Conservation (phyloP, 64 coral and sea anemone species). For the Astreopora myriophthalma region DNA sequence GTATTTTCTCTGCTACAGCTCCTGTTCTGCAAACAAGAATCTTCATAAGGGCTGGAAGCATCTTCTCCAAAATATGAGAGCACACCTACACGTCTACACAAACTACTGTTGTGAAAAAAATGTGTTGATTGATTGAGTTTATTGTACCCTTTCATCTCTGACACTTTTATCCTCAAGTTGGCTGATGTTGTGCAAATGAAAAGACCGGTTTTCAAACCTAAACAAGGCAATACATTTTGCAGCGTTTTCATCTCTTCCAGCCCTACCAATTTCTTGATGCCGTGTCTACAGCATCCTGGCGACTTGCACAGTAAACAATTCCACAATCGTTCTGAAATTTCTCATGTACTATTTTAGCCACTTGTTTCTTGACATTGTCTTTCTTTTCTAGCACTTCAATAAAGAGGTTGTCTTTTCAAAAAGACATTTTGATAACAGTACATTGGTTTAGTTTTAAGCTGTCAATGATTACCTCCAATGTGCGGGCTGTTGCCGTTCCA, state of each 20-base stretch:
- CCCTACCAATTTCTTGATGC: not conserved
- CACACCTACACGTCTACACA: not conserved
- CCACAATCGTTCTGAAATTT: slow-evolving; percentile 8
- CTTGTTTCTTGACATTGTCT: not conserved
- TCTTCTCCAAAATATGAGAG: slow-evolving; percentile 22
- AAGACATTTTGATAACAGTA: too few species aligned
- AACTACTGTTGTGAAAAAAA: not conserved
- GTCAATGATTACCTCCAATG: not conserved
- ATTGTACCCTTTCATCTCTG: slow-evolving; percentile 12
- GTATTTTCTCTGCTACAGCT: not conserved
- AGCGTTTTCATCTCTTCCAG: not conserved
- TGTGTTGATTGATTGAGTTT: slow-evolving; percentile 3
- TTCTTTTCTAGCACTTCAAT: not conserved
- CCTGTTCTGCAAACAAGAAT: not conserved
- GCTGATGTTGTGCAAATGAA: slow-evolving; percentile 2
- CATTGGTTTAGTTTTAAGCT: too few species aligned
- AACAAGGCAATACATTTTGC: slow-evolving; percentile 27
- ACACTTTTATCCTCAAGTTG: not conserved
- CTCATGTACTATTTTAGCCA: not conserved
- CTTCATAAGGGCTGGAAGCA: not conserved
- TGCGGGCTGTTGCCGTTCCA: slow-evolving; percentile 41
- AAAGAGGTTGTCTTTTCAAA: not conserved
- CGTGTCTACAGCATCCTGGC: not conserved
- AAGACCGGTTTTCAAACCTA: slow-evolving; percentile 14
- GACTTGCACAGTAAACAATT: slow-evolving; percentile 41